phyloP scores from a whole-genome alignment of 2,797 vertebrate species.

The Chaetodon trifasciatus region DNA sequence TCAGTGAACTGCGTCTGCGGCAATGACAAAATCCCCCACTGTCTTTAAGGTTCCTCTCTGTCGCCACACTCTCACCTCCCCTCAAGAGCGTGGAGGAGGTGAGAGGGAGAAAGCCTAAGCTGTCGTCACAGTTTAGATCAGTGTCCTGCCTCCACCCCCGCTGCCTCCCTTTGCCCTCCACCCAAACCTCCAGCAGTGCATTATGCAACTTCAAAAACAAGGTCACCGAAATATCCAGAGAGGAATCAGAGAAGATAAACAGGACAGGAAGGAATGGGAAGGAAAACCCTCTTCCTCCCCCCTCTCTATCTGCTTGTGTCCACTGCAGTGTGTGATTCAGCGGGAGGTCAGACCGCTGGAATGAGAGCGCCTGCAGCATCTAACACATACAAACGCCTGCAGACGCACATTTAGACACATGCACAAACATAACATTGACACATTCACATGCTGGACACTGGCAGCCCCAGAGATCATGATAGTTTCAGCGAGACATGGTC shows the following conservation, averaged over 20 bases:
- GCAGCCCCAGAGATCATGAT: conserved; percentile 27
- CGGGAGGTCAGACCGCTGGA: conserved; percentile 57
- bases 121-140: conserved; percentile 82
- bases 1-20: conserved; percentile 42
- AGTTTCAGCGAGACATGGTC: conserved; percentile 17
- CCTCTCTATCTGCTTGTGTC: conserved; percentile 12
- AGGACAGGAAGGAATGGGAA: conserved; percentile 33
- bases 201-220: conserved; percentile 75
- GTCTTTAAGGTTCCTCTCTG: conserved; percentile 65
- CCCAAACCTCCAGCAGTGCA: conserved; percentile 69
- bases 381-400: conserved; percentile 48
- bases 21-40: conserved; percentile 54
- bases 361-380: conserved; percentile 44
- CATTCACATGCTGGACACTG: conserved; percentile 26
- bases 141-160: conserved; percentile 59
- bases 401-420: conserved; percentile 46
- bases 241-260: conserved; percentile 60
- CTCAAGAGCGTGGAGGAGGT: conserved; percentile 70
- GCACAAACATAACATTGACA: conserved; percentile 39
- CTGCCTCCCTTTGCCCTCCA: conserved; percentile 57
- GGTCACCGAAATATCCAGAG: conserved; percentile 66
- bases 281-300: conserved; percentile 27
- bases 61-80: conserved; percentile 68
- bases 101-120: conserved; percentile 75
- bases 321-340: conserved; percentile 60